Evolutionary conservation across 1,140 invertebrate genomes (phyloP).

Genomic region (Zaprionus gabonicus): DNA sequence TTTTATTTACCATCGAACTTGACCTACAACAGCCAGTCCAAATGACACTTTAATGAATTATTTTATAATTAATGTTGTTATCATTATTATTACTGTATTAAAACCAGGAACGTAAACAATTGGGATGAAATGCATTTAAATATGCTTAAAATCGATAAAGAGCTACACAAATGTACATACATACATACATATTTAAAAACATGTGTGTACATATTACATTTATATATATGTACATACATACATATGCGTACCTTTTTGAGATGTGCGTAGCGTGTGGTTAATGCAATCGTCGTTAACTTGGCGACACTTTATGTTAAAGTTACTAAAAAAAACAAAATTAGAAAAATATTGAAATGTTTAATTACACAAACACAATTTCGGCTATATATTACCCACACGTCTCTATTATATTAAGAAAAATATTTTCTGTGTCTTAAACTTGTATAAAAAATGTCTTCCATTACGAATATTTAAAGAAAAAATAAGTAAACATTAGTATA

Average conservation of each 20-base stretch:
- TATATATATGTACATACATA: neutral
- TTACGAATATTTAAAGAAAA: constrained; percentile 77
- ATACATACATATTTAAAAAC: neutral
- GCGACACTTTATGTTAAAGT: constrained; percentile 42
- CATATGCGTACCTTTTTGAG: constrained; percentile 3
- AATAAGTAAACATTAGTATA: constrained; percentile 54
- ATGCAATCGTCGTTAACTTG: constrained; percentile 64
- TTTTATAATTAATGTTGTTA: no score
- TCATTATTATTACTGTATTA: no score
- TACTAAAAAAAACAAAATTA: constrained; percentile 44
- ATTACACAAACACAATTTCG: constrained; percentile 36
- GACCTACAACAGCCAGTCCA: no score
- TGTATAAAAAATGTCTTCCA: constrained; percentile 85
- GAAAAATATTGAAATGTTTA: constrained; percentile 48
- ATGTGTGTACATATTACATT: neutral
- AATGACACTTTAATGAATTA: no score
- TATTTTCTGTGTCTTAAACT: constrained; percentile 85
- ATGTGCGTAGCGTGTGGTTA: constrained; percentile 42
- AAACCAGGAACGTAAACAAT: no score
- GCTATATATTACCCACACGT: constrained; percentile 32
- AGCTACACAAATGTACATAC: no score
- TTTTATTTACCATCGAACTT: no score
- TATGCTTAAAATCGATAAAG: no score
- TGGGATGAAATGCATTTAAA: no score
- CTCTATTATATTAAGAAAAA: constrained; percentile 68